A percentile compares a stretch with the other conserved stretches of the same genome.
These are phyloP conservation scores for Beris chalybata DNA, from an alignment of 2,888 invertebrate species.

Conservation along the genomic window DNA sequence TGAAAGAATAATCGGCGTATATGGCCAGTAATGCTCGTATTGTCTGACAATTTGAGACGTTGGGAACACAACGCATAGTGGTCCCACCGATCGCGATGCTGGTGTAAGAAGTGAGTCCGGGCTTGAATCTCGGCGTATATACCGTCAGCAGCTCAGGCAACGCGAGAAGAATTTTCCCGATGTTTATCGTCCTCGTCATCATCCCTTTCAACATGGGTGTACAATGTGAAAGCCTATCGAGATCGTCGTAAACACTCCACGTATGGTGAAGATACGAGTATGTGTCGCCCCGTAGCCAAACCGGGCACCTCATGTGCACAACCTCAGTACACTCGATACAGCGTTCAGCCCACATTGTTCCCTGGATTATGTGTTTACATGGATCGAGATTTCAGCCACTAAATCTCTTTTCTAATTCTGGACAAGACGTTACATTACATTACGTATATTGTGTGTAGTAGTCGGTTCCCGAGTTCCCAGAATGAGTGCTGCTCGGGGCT, in stretches of 20 bases:
- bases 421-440: conserved; percentile 10
- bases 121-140: too few relatives aligned
- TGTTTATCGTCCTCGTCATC: conserved; percentile 24
- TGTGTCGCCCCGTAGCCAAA: conserved; percentile 18
- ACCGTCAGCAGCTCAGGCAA: too few relatives aligned
- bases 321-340: not conserved
- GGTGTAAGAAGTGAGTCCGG: too few relatives aligned
- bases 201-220: conserved; percentile 7
- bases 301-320: conserved; percentile 5
- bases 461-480: conserved; percentile 6
- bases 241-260: conserved; percentile 22
- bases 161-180: not conserved
- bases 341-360: conserved; percentile 30
- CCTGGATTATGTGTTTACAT: conserved; percentile 25
- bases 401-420: conserved; percentile 26
- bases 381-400: conserved; percentile 24
- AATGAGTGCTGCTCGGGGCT: conserved; percentile 9
- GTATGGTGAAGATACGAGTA: conserved; percentile 16
- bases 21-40: conserved; percentile 35
- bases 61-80: too few relatives aligned
- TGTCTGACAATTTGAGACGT: conserved; percentile 31
- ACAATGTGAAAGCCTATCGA: conserved; percentile 10
- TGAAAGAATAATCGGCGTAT: conserved; percentile 31
- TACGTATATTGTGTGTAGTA: conserved; percentile 1
- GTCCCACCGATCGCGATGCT: too few relatives aligned